Conservation (phyloP, 2,113 vertebrate species). For the Erinaceus europaeus region DNA sequence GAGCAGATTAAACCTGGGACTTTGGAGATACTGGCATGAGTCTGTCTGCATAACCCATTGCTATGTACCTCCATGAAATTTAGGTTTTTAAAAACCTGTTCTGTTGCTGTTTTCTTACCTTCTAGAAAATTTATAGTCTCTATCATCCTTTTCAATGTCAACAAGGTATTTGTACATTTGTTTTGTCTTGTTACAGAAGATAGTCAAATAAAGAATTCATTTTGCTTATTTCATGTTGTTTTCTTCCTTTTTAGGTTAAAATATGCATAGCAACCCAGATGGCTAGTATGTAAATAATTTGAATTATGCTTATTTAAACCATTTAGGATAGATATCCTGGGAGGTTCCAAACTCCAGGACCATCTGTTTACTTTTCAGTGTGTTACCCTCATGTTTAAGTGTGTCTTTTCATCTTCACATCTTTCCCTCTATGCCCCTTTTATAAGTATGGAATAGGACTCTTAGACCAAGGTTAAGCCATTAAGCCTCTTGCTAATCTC, state of each 20-base stretch:
- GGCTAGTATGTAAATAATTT: background rate
- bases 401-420: background rate
- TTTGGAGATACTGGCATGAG: no score
- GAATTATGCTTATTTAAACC: background rate
- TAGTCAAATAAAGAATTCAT: background rate
- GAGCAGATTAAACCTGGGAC: no score
- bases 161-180: background rate
- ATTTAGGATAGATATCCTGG: background rate
- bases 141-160: background rate
- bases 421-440: background rate
- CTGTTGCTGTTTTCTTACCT: background rate
- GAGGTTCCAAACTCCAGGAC: background rate
- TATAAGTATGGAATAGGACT: background rate
- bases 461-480: background rate
- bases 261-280: constrained; percentile 7
- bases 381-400: background rate
- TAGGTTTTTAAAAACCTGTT: background rate
- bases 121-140: background rate
- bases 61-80: no score
- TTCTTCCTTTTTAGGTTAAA: constrained; percentile 19
- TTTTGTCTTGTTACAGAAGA: constrained; percentile 32
- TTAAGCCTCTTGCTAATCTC: background rate
- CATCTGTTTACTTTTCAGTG: background rate
- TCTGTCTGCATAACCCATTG: no score
- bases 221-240: background rate